Conservation (phyloP, 1,140 invertebrate species). For the Neuroterus valhalla region DNA sequence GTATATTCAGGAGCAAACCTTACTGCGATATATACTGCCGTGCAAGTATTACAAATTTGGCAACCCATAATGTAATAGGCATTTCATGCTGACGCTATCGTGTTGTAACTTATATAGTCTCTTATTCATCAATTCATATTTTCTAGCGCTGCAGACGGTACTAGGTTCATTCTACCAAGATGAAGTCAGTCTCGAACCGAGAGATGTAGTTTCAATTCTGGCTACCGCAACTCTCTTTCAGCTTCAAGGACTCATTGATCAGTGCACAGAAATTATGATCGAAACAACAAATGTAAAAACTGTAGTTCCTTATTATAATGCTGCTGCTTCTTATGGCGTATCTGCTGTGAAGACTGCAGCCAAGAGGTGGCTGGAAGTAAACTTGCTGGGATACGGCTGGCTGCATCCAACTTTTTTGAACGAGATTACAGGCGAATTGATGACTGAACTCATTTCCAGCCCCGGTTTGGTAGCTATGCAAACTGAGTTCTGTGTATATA, state of each 20-base stretch:
- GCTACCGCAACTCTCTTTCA: constrained; percentile 87
- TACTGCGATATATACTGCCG: too few relatives aligned
- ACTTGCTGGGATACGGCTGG: constrained; percentile 79
- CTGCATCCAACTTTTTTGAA: constrained; percentile 76
- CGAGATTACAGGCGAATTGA: constrained; percentile 80
- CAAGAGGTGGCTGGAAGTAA: constrained; percentile 83
- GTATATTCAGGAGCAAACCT: too few relatives aligned
- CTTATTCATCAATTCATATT: constrained; percentile 46
- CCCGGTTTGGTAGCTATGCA: constrained; percentile 85
- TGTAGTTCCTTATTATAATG: constrained; percentile 82
- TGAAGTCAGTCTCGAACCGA: constrained; percentile 83
- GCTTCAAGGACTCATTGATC: constrained; percentile 84
- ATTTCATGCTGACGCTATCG: too few relatives aligned
- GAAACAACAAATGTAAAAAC: constrained; percentile 85
- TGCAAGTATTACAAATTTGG: too few relatives aligned
- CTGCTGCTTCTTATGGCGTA: constrained; percentile 82
- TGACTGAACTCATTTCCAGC: constrained; percentile 80
- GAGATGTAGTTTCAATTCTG: constrained; percentile 82
- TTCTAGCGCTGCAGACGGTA: constrained; percentile 81
- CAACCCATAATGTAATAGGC: too few relatives aligned
- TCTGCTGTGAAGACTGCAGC: constrained; percentile 78
- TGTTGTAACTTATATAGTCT: too few relatives aligned
- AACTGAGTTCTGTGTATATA: constrained; percentile 88
- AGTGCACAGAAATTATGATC: constrained; percentile 85
- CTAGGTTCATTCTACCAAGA: constrained; percentile 88